A percentile compares a stretch with the other conserved stretches of the same genome.
phyloP scores from a whole-genome alignment of 2,888 invertebrate genomes.

The Drosophila atripex region DNA sequence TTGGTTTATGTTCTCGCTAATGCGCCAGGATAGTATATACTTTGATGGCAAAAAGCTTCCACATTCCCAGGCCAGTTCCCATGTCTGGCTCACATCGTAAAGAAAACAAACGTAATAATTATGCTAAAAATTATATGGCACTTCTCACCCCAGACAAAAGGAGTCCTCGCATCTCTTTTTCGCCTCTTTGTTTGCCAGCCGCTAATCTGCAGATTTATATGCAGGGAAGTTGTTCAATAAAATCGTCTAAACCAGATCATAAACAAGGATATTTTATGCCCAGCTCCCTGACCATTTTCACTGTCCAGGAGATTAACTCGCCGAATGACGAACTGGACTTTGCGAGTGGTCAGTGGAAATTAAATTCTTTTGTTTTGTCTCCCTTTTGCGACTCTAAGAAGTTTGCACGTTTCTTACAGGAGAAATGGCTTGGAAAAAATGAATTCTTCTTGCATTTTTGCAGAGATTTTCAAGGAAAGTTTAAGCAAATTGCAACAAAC shows the following conservation, averaged over 20 bases:
- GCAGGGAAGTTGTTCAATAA: conserved; percentile 83
- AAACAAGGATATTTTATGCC: conserved; percentile 79
- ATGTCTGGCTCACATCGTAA: conserved; percentile 53
- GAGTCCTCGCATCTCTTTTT: conserved; percentile 29
- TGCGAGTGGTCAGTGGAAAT: conserved; percentile 34
- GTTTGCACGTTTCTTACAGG: conserved; percentile 58
- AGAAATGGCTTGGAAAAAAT: conserved; percentile 65
- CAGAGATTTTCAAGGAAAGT: neutral
- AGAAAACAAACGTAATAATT: conserved; percentile 77
- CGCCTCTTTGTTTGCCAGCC: conserved; percentile 40
- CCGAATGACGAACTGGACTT: conserved; percentile 42
- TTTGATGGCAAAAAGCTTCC: conserved; percentile 37
- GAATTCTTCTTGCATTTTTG: neutral
- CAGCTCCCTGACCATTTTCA: conserved; percentile 58
- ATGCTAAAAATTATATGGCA: conserved; percentile 78
- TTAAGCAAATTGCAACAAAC: neutral
- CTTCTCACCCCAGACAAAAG: conserved; percentile 65
- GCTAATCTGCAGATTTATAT: conserved; percentile 82
- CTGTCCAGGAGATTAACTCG: conserved; percentile 64
- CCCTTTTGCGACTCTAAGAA: conserved; percentile 35
- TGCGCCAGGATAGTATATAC: conserved; percentile 34
- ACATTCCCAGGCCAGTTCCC: conserved; percentile 32
- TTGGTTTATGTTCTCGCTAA: conserved; percentile 64
- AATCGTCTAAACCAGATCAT: conserved; percentile 79
- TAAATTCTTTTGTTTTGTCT: conserved; percentile 41